Evolutionary conservation across 2,797 vertebrate species (phyloP), one percentile per base, ranked within the genome.

Genomic region (Nyctalus aviator): DNA sequence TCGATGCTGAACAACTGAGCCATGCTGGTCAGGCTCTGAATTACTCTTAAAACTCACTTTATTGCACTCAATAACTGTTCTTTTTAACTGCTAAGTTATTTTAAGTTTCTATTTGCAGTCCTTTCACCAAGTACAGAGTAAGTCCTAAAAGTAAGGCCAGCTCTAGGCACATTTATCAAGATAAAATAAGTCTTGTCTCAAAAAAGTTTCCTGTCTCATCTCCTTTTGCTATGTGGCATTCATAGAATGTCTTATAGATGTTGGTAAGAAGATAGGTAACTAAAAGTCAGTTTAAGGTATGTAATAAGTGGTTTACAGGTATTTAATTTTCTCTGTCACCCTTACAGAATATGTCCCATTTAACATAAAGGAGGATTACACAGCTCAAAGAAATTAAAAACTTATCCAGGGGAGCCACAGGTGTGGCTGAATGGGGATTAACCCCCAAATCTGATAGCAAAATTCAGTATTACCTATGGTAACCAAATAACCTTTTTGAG

Each of bases 1-100:
- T 59, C 25, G 27, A 59, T 59, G 57, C 25, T 30, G 25, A 57
- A 30, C 57, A 59, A 59, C 57, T 27, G 57, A 27, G 57, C 57
- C 57, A 59, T 59, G 57, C 57, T 59, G 57, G 2, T 59, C 57
- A 59, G 57, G 57, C 12, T 59, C 57, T 62, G 27, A 62, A 30
- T 62, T 83, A 68, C 23, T 94, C 44, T 57, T 73, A 68, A 96
- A 94, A 35, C 44, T 85, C 41, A 75, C 76, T 87, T 55, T 37
- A 50, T 71, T 68, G 21, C 27, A 64, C 3, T 89, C 44, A 48
- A 14, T 30, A 84, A 0, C 46, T 59, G 1, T 90, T 4, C 18
- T 12, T 71, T 86, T 88, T 69, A 83, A 71, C 25, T 64, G 2
- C 27, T 35, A 50, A 59, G 23, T 66, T 78, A 89, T 62, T 25